Conservation (phyloP, 2,113 vertebrate species). For the Acrocephalus kingi region DNA sequence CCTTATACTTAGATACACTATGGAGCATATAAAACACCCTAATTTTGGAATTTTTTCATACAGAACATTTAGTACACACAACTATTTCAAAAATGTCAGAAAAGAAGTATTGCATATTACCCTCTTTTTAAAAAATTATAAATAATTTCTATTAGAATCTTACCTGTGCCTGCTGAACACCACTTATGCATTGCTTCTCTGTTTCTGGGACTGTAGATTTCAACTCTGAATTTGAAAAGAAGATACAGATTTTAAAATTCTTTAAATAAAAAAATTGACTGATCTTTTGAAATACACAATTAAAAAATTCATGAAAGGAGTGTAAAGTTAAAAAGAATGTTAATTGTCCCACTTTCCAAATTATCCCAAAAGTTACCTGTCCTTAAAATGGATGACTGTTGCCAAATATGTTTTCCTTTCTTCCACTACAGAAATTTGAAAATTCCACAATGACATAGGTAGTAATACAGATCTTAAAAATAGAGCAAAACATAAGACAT, state of each 20-base stretch:
- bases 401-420: not conserved
- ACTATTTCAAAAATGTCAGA: not conserved
- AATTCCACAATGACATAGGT: not conserved
- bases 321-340: not conserved
- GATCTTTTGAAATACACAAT: not conserved
- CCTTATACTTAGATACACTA: not conserved
- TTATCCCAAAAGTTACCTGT: not conserved
- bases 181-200: constrained; percentile 67
- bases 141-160: not conserved
- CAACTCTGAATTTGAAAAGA: constrained; percentile 74
- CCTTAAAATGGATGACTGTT: not conserved
- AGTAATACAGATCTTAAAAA: not conserved
- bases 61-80: not conserved
- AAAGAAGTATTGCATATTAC: not conserved
- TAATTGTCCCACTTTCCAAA: not conserved
- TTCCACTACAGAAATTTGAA: not conserved
- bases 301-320: not conserved
- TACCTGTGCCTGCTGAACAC: constrained; percentile 76
- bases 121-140: not conserved
- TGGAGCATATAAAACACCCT: not conserved
- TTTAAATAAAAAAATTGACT: not conserved
- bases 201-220: constrained; percentile 66
- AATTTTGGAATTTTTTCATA: not conserved
- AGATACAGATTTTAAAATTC: not conserved
- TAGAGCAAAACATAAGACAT: not conserved